These are phyloP conservation scores for Acanthaster planci DNA, from an alignment of 35 echinoderm and acorn worm species.

Conservation along the genomic window DNA sequence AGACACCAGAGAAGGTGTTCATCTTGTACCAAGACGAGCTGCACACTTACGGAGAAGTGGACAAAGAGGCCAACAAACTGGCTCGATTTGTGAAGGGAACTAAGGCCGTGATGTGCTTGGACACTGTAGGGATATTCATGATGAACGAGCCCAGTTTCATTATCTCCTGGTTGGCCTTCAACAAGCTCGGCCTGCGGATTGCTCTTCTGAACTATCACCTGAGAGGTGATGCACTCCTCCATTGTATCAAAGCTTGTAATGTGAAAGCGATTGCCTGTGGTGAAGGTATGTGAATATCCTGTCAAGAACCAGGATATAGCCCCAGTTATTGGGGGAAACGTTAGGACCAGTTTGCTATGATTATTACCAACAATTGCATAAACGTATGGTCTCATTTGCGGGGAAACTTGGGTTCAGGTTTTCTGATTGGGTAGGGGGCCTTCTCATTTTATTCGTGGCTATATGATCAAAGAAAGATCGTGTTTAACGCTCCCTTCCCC, in stretches of 20 bases:
- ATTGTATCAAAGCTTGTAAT: constrained; percentile 73
- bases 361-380: no score
- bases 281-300: constrained; percentile 61
- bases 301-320: no score
- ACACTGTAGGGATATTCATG: constrained; percentile 82
- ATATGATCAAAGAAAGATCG: no score
- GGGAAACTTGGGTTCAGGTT: no score
- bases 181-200: constrained; percentile 64
- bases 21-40: constrained; percentile 54
- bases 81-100: constrained; percentile 47
- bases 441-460: no score
- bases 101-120: constrained; percentile 13
- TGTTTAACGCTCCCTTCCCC: no score
- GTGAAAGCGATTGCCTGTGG: constrained; percentile 65
- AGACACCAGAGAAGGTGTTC: constrained; percentile 56
- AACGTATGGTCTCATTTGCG: no score
- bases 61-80: constrained; percentile 63
- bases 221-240: constrained; percentile 50
- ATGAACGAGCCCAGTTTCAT: constrained; percentile 76
- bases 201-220: constrained; percentile 79
- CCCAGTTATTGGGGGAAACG: no score
- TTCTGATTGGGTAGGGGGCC: no score
- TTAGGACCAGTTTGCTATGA: no score
- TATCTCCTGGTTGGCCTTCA: constrained; percentile 61
- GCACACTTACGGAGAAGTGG: constrained; percentile 65